A percentile compares a stretch with the other conserved stretches of the same genome.
Conservation (phyloP, 2,113 vertebrate genomes). For the Leucopsar rothschildi region DNA sequence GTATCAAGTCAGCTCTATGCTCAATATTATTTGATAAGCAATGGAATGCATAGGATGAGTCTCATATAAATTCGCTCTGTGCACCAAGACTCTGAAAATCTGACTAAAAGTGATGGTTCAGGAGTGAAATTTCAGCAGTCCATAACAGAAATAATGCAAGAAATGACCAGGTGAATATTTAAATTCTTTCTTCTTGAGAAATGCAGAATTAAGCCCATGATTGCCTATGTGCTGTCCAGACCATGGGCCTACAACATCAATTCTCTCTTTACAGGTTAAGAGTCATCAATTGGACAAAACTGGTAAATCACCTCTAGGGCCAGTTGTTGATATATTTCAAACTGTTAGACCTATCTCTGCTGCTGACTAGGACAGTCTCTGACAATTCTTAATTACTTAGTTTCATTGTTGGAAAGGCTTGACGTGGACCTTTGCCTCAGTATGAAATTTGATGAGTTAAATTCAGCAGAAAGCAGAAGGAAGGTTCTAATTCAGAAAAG, state of each 20-base stretch:
- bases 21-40: background rate
- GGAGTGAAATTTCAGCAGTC: background rate
- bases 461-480: background rate
- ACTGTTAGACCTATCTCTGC: background rate
- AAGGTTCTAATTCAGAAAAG: background rate
- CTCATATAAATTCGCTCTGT: background rate
- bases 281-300: background rate
- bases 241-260: fast-evolving
- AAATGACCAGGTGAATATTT: background rate
- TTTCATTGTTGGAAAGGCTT: background rate
- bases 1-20: background rate
- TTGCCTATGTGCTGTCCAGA: background rate
- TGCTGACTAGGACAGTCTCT: background rate
- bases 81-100: background rate
- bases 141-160: background rate
- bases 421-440: background rate
- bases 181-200: background rate
- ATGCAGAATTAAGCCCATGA: background rate
- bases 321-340: background rate
- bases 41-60: background rate
- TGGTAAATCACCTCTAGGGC: background rate
- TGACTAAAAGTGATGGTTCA: background rate
- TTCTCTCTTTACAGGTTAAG: background rate
- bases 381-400: background rate
- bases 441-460: background rate